Percentiles rank a stretch among this genome's conserved stretches.
Evolutionary conservation across 2,113 vertebrate species (phyloP).

Genomic region (Crotophaga sulcirostris): DNA sequence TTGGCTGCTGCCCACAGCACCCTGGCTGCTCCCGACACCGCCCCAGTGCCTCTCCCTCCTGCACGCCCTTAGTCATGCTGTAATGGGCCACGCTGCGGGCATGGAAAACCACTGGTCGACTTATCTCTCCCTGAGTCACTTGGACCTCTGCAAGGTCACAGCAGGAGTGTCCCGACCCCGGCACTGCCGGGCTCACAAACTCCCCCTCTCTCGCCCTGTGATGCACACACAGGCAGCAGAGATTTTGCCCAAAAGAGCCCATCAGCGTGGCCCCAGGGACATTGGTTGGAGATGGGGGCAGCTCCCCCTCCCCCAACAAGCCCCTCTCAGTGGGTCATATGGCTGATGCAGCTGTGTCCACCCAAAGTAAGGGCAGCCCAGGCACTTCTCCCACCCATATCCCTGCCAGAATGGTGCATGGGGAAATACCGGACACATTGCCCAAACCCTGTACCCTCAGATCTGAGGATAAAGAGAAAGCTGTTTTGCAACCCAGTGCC

Average conservation of each 20-base stretch:
- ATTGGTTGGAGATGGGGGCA: background rate
- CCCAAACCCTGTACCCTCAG: background rate
- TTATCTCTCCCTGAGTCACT: background rate
- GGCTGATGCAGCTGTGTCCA: rapidly evolving
- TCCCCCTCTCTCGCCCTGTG: background rate
- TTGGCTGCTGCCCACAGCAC: background rate
- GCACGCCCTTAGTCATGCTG: background rate
- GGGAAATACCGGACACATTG: background rate
- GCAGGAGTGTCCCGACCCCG: background rate
- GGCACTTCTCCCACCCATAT: background rate
- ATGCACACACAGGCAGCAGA: background rate
- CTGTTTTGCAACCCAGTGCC: background rate
- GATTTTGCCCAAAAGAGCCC: background rate
- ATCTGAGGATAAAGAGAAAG: background rate
- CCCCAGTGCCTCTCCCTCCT: background rate
- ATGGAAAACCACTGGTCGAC: background rate
- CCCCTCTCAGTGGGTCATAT: background rate
- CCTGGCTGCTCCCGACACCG: background rate
- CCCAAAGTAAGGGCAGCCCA: background rate
- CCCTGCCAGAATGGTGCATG: background rate
- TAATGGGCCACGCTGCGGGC: background rate
- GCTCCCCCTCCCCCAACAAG: background rate
- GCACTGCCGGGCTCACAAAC: background rate
- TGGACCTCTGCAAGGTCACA: background rate
- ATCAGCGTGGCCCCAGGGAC: rapidly evolving